phyloP scores from a whole-genome alignment of 2,113 vertebrate species.

The Platichthys stellatus region DNA sequence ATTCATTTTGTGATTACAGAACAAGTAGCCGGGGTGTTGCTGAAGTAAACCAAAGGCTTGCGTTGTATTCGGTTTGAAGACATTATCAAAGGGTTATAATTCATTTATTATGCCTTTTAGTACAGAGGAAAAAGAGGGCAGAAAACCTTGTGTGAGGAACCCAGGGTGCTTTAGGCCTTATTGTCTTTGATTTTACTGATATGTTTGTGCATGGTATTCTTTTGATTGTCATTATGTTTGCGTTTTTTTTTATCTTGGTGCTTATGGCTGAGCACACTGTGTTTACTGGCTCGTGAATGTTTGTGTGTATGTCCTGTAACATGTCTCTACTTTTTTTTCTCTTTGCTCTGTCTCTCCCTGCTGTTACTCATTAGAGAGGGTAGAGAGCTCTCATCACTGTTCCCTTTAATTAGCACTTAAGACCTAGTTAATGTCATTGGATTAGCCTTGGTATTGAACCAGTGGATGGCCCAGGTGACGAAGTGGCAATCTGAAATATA shows the following conservation, averaged over 20 bases:
- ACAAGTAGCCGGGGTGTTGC: slow-evolving; percentile 45
- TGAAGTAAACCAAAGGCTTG: slow-evolving; percentile 45
- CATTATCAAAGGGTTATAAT: slow-evolving; percentile 52
- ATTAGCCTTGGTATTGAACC: slow-evolving; percentile 48
- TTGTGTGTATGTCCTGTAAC: slow-evolving; percentile 1
- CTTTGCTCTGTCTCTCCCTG: slow-evolving; percentile 29
- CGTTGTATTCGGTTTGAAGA: slow-evolving; percentile 68
- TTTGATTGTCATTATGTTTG: slow-evolving; percentile 25
- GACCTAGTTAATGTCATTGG: slow-evolving; percentile 58
- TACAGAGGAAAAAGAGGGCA: slow-evolving; percentile 21
- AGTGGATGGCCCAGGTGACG: not conserved
- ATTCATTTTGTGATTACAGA: slow-evolving; percentile 49
- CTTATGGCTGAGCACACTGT: not conserved
- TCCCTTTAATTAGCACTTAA: slow-evolving; percentile 66
- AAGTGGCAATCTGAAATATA: not conserved
- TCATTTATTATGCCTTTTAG: slow-evolving; percentile 60
- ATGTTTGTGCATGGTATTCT: slow-evolving; percentile 20
- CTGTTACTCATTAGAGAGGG: slow-evolving; percentile 51
- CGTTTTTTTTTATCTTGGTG: slow-evolving; percentile 14
- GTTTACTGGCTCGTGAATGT: slow-evolving; percentile 11
- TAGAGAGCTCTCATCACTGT: slow-evolving; percentile 53
- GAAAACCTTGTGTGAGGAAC: slow-evolving; percentile 5
- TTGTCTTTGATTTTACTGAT: slow-evolving; percentile 36
- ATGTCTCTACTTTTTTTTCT: not conserved
- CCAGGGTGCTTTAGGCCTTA: not conserved